These are phyloP conservation scores for Alloplasta piceator DNA, from an alignment of 2,888 invertebrate genomes.

Conservation along the genomic window DNA sequence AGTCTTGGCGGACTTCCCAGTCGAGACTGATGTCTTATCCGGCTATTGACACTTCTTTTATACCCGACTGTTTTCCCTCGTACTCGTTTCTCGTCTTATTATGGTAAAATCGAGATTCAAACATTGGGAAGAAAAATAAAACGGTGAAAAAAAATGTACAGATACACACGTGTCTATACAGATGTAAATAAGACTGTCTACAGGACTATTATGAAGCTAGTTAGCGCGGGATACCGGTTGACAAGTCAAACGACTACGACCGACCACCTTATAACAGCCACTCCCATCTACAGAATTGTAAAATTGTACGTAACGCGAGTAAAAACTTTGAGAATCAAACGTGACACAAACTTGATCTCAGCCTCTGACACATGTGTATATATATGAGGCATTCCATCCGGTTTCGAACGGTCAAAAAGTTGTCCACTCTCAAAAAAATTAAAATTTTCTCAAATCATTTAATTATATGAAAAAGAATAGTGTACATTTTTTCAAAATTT, in stretches of 20 bases:
- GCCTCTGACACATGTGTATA: slow-evolving; percentile 12
- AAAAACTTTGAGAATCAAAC: slow-evolving; percentile 36
- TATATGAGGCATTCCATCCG: too few relatives aligned
- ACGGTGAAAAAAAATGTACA: slow-evolving; percentile 11
- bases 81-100: slow-evolving; percentile 66
- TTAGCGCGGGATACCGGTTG: slow-evolving; percentile 62
- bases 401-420: too few relatives aligned
- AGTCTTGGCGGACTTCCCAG: slow-evolving; percentile 58
- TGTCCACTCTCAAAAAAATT: too few relatives aligned
- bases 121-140: slow-evolving; percentile 43
- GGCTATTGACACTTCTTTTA: slow-evolving; percentile 74
- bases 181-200: slow-evolving; percentile 41
- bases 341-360: slow-evolving; percentile 43
- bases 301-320: slow-evolving; percentile 68
- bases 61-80: slow-evolving; percentile 68
- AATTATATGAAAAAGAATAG: too few relatives aligned
- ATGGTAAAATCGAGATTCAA: slow-evolving; percentile 71
- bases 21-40: slow-evolving; percentile 69
- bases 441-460: too few relatives aligned
- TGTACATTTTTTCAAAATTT: too few relatives aligned
- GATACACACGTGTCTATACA: slow-evolving; percentile 45
- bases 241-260: slow-evolving; percentile 58
- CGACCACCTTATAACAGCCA: slow-evolving; percentile 46
- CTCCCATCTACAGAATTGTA: slow-evolving; percentile 71
- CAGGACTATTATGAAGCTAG: slow-evolving; percentile 46